Conservation (phyloP, 2,888 invertebrate genomes). For the Polyommatus iphigenia region DNA sequence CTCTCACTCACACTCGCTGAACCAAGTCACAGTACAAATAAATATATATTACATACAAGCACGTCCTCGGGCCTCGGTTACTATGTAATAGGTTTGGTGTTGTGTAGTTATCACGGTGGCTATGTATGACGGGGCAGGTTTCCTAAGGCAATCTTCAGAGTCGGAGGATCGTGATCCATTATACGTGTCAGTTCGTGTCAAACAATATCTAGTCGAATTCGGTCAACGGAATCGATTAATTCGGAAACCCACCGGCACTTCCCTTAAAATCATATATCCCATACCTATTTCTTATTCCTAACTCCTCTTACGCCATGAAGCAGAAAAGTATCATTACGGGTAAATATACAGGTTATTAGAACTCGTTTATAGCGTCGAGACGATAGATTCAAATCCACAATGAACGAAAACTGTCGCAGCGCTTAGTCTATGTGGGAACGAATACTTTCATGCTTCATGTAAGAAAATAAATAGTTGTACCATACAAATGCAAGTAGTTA, state of each 20-base stretch:
- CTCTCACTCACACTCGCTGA: constrained; percentile 57
- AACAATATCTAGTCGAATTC: constrained; percentile 13
- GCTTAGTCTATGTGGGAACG: constrained; percentile 41
- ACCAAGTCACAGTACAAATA: constrained; percentile 71
- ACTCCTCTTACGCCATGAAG: constrained; percentile 76
- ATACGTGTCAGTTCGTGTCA: constrained; percentile 27
- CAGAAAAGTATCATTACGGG: constrained; percentile 76
- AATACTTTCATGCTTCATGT: constrained; percentile 79
- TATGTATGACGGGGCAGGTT: constrained; percentile 18
- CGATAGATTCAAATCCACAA: constrained; percentile 74
- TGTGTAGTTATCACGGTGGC: constrained; percentile 48
- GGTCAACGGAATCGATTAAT: constrained; percentile 20
- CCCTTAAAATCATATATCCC: constrained; percentile 62
- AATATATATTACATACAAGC: constrained; percentile 68
- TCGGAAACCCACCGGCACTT: constrained; percentile 63
- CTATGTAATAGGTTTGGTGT: constrained; percentile 62
- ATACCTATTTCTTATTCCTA: constrained; percentile 73
- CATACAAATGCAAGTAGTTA: constrained; percentile 60
- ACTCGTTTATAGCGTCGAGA: constrained; percentile 63
- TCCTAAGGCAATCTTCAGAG: constrained; percentile 23
- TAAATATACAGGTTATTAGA: constrained; percentile 67
- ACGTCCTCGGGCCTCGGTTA: constrained; percentile 69
- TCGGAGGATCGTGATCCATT: constrained; percentile 17
- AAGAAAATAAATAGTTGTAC: constrained; percentile 59
- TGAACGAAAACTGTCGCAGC: constrained; percentile 49